Conservation (phyloP, 2,113 vertebrate genomes). For the Formicarius rufipectus region DNA sequence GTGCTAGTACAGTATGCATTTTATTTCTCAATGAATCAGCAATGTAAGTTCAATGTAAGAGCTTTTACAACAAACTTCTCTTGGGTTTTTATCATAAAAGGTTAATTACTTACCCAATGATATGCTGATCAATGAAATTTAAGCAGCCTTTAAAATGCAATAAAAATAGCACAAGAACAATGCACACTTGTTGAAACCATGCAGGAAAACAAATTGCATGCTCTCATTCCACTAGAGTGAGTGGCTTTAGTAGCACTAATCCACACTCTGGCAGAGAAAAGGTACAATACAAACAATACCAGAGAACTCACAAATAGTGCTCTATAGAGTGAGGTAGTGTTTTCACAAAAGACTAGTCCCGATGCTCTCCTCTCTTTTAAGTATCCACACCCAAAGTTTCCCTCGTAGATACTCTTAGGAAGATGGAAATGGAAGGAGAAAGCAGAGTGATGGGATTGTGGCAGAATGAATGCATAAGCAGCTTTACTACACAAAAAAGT, state of each 20-base stretch:
- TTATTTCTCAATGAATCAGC: slow-evolving; percentile 30
- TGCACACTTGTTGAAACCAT: slow-evolving; percentile 67
- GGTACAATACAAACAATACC: slow-evolving; percentile 72
- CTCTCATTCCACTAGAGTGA: slow-evolving; percentile 71
- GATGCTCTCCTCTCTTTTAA: slow-evolving; percentile 91
- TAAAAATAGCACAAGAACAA: slow-evolving; percentile 60
- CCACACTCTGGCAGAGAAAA: slow-evolving; percentile 72
- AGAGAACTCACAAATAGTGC: slow-evolving; percentile 93
- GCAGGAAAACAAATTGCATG: slow-evolving; percentile 76
- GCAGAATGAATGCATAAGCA: slow-evolving; percentile 70
- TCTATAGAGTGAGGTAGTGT: slow-evolving; percentile 93
- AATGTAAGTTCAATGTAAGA: background rate
- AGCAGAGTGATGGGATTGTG: slow-evolving; percentile 77
- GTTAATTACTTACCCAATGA: slow-evolving; percentile 53
- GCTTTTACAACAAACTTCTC: background rate
- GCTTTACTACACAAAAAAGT: slow-evolving; percentile 67
- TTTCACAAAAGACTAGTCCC: slow-evolving; percentile 96
- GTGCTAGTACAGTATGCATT: background rate
- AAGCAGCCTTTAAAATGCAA: slow-evolving; percentile 62
- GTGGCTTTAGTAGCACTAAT: slow-evolving; percentile 67
- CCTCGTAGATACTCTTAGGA: slow-evolving; percentile 94
- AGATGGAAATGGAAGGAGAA: slow-evolving; percentile 77
- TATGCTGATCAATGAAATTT: slow-evolving; percentile 58
- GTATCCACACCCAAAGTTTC: slow-evolving; percentile 91
- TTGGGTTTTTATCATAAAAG: slow-evolving; percentile 46